Base-by-base conservation (phyloP, 2,113 vertebrate genomes). In the Sciurus niger region DNA sequence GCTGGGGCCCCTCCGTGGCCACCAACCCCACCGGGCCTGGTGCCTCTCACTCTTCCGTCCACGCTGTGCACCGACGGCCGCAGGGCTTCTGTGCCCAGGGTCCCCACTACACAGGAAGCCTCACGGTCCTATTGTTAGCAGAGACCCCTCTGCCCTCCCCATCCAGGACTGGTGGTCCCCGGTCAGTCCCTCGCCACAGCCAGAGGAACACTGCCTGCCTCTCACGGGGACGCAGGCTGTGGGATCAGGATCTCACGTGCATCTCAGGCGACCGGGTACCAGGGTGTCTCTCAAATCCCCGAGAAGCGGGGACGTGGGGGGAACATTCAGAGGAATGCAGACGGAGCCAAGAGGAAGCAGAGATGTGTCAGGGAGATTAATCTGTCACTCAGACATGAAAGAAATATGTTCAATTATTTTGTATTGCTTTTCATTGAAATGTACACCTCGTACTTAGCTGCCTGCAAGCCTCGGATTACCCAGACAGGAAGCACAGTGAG, bases 381-480 rank as follows among this genome's bases (percentile, higher is more conserved):
- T 93, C 92, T 63, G 2, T 84, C 34, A 32, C 96, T 95, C 97
- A 85, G 96, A 96, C 72, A 40, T 48, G 11, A 68, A 76, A 96
- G 93, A 96, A 97, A 89, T 58, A 46, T 18, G 40, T 91, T 97
- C 89, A 84, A 79, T 97, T 97, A 96, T 91, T 97, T 96, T 96
- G 77, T 70, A 78, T 90, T 65, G 63, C 80, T 0, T 94, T 97
- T 96, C 96, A 95, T 94, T 97, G 89, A 89, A 82, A 94, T 70
- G 90, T 89, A 25, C 92, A 78, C 8, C 25, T 24, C 32, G 24
- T 94, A 79, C 92, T 89, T 0, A 16, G 80, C 93, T 32, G 76
- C 90, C 90, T 94, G 77, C 65, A 83, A 88, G 90, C 90, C 77
- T 89, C 10, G 1, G 92, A 96, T 80, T 89, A 87, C 79, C 72